Evolutionary conservation across 2,797 vertebrate species (phyloP).

Genomic region (Staurois parvus): DNA sequence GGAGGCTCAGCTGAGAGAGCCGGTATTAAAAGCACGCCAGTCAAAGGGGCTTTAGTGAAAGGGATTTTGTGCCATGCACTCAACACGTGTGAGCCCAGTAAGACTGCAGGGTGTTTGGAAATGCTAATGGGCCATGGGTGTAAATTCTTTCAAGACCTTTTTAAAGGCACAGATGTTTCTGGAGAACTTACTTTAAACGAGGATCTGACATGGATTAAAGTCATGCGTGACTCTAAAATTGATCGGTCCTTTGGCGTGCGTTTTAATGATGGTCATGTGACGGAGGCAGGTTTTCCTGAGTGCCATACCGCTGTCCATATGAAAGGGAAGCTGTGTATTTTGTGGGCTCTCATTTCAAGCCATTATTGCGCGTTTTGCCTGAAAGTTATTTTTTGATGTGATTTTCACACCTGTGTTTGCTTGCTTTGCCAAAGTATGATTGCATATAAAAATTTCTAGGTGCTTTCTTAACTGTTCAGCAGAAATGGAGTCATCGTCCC

Average conservation of each 20-base stretch:
- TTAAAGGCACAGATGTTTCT: constrained; percentile 85
- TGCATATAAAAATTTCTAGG: no score
- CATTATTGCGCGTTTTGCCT: background rate
- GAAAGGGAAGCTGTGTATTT: background rate
- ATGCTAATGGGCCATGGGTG: constrained; percentile 86
- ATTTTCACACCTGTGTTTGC: background rate
- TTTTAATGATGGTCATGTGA: constrained; percentile 36
- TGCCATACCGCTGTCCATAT: background rate
- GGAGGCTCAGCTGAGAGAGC: constrained; percentile 87
- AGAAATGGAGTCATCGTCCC: no score
- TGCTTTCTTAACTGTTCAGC: no score
- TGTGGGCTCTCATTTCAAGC: background rate
- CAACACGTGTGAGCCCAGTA: constrained; percentile 83
- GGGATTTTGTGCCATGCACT: constrained; percentile 81
- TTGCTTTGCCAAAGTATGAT: no score
- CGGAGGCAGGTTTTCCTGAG: background rate
- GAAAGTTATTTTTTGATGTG: background rate
- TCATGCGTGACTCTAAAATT: constrained; percentile 79
- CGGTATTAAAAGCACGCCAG: constrained; percentile 85
- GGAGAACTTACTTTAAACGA: constrained; percentile 79
- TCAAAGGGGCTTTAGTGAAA: constrained; percentile 83
- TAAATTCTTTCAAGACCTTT: constrained; percentile 87
- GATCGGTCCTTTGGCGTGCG: constrained; percentile 68
- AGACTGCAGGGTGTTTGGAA: constrained; percentile 84
- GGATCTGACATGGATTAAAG: constrained; percentile 82